Evolutionary conservation across 1,140 invertebrate species (phyloP).

Genomic region (Rhynchophorus ferrugineus): DNA sequence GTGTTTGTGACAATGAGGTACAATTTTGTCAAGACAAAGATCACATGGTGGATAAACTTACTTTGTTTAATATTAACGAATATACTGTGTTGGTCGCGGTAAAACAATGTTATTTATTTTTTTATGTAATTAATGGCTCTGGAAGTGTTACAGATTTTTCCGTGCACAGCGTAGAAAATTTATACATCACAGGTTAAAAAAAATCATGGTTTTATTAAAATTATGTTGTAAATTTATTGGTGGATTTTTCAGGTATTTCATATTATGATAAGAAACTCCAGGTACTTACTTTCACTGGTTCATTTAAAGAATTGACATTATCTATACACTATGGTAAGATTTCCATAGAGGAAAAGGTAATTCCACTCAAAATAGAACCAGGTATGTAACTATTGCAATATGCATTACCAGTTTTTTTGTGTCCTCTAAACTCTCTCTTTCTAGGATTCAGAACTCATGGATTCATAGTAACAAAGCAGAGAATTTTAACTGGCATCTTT

Average conservation of each 20-base stretch:
- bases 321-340: constrained; percentile 21
- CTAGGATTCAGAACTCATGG: constrained; percentile 20
- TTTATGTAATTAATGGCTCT: constrained; percentile 18
- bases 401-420: too few relatives aligned
- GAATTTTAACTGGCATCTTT: constrained; percentile 20
- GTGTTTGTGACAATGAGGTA: constrained; percentile 19
- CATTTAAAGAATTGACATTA: constrained; percentile 28
- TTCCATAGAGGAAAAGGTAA: constrained; percentile 18
- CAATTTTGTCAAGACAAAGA: constrained; percentile 22
- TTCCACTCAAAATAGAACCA: constrained; percentile 24
- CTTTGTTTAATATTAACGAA: constrained; percentile 13
- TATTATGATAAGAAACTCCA: constrained; percentile 23
- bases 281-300: constrained; percentile 24
- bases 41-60: constrained; percentile 22
- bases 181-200: constrained; percentile 25
- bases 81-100: constrained; percentile 22
- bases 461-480: constrained; percentile 24
- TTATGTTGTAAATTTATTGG: not conserved
- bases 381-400: too few relatives aligned
- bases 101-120: constrained; percentile 24
- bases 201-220: not conserved
- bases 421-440: too few relatives aligned
- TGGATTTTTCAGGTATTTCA: constrained; percentile 24
- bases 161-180: constrained; percentile 19
- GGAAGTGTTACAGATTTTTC: constrained; percentile 23